Base-by-base conservation (phyloP, 2,113 vertebrate species). In the Ondatra zibethicus region DNA sequence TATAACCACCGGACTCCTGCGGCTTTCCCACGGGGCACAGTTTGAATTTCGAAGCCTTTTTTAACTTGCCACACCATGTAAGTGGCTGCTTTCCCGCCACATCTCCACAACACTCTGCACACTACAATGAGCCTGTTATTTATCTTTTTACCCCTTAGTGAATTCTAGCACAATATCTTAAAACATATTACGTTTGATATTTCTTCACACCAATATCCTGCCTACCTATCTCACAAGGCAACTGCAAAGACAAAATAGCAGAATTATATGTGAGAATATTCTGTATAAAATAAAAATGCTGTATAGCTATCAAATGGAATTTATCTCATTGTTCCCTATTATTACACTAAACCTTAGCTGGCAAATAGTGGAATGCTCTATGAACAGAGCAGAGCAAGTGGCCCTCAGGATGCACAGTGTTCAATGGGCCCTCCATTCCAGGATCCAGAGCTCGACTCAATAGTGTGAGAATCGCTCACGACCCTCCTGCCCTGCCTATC, bases 11-110 rank as follows among this genome's bases (percentile, higher is more conserved):
- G n/a, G n/a, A 58, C 21, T 29, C 63, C 31, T 91, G 95, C 45
- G 52, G 91, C 72, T 88, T 93, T 89, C 33, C 82, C 55, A 85
- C 12, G 13, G 25, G 52, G 88, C 65, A 63, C 7, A 80, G 19
- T n/a, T 33, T 86, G 47, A 75, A 65, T 95, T 93, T 93, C n/a
- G 73, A 50, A 77, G 77, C 91, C n/a, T 77, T 89, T 96, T 82
- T 90, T 45, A 94, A 82, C 36, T 81, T 91, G 36, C 31, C 42
- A 47, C 72, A 88, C 21, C 65, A 21, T 93, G 33, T 31, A 73
- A 78, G 17, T 84, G 63, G 17, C 31, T 89, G 8, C 81, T 92
- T 66, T 42, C 45, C 14, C n/a, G 72, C 5, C 31, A n/a, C 11
- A 85, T 33, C 39, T 19, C 61, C 78, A 88, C 45, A 95, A 89